Evolutionary conservation across 1,140 invertebrate species (phyloP).

Genomic region (Lepidurus packardi): DNA sequence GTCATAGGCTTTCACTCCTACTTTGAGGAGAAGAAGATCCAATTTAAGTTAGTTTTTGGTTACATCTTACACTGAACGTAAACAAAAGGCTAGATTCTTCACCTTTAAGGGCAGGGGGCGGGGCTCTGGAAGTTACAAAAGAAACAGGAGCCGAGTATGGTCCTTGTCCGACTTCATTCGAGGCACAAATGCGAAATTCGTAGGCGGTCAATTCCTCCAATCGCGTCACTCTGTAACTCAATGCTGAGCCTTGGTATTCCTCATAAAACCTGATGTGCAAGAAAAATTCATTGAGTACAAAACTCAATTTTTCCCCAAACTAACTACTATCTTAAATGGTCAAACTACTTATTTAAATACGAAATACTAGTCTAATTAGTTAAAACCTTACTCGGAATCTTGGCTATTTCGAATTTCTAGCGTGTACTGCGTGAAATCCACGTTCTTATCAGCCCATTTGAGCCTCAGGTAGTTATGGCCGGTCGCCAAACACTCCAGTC

Average conservation of each 20-base stretch:
- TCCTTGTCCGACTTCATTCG: conserved; percentile 74
- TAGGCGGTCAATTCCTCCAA: conserved; percentile 70
- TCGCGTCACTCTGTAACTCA: conserved; percentile 70
- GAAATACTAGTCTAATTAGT: background rate
- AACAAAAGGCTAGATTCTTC: conserved; percentile 32
- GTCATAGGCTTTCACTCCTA: conserved; percentile 53
- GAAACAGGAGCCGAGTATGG: conserved; percentile 62
- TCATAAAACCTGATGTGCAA: conserved; percentile 54
- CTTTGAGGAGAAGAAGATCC: conserved; percentile 20
- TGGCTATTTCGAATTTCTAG: conserved; percentile 67
- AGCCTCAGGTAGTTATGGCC: conserved; percentile 76
- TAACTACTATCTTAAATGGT: too few relatives aligned
- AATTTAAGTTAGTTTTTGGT: conserved; percentile 35
- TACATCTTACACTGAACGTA: conserved; percentile 47
- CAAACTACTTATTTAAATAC: too few relatives aligned
- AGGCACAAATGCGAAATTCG: conserved; percentile 72
- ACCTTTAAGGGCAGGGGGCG: conserved; percentile 69
- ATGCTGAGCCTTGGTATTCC: conserved; percentile 69
- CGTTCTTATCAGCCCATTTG: conserved; percentile 69
- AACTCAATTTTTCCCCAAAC: background rate
- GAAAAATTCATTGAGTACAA: conserved; percentile 26
- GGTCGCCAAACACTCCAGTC: conserved; percentile 60
- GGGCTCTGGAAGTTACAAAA: conserved; percentile 66
- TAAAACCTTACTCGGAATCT: conserved; percentile 48
- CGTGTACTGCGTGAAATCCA: conserved; percentile 63